These are phyloP conservation scores for Coreius guichenoti DNA, from an alignment of 2,797 vertebrate species.

Conservation along the genomic window DNA sequence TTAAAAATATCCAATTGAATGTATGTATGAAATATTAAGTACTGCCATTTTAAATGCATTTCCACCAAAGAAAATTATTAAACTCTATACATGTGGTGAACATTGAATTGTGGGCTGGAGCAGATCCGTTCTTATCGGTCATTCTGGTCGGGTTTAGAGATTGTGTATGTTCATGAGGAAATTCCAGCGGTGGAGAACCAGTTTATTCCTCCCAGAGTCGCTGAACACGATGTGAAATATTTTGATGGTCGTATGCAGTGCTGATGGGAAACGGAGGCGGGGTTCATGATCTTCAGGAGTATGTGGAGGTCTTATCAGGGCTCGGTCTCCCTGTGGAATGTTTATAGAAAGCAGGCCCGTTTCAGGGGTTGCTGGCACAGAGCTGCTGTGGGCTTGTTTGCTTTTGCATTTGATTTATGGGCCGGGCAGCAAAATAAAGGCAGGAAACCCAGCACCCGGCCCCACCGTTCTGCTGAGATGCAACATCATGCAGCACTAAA, in stretches of 20 bases:
- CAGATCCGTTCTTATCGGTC: not conserved
- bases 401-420: conserved; percentile 74
- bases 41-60: not conserved
- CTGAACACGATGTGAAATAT: conserved; percentile 72
- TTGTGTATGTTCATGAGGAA: conserved; percentile 24
- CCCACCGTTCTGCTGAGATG: conserved; percentile 43
- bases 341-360: conserved; percentile 75
- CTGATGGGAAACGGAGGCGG: conserved; percentile 52
- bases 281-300: conserved; percentile 37
- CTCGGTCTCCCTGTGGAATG: conserved; percentile 71
- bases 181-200: conserved; percentile 30
- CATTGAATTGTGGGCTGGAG: not conserved
- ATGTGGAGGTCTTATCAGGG: conserved; percentile 67
- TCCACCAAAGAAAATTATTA: not conserved
- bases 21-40: not conserved
- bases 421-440: conserved; percentile 66
- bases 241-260: conserved; percentile 54
- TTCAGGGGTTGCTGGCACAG: conserved; percentile 69
- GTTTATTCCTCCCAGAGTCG: conserved; percentile 38
- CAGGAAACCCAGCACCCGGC: conserved; percentile 68
- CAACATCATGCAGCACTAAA: conserved; percentile 45
- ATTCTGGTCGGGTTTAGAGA: not conserved
- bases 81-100: not conserved
- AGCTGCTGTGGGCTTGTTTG: conserved; percentile 73
- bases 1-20: not conserved